Percentiles rank a stretch among this genome's conserved stretches.
Conservation (phyloP, 2,797 vertebrate genomes). For the Huso huso region DNA sequence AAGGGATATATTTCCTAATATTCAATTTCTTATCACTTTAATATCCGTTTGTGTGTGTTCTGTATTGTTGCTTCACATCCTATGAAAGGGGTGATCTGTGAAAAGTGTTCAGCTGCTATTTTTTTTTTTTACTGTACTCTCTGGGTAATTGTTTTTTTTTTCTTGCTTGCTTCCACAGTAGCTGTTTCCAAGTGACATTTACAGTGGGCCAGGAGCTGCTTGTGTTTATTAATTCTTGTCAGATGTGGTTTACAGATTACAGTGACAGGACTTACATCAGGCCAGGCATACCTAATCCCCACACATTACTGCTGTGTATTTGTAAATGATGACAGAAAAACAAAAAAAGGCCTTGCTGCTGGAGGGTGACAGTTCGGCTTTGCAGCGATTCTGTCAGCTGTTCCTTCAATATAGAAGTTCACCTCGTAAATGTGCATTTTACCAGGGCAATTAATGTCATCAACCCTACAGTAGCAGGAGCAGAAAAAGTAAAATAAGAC, state of each 20-base stretch:
- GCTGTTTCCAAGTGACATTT: slow-evolving; percentile 17
- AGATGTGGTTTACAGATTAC: slow-evolving; percentile 24
- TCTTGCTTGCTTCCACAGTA: neutral
- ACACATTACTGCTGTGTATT: neutral
- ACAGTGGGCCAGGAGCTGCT: slow-evolving; percentile 16
- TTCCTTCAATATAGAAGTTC: no score
- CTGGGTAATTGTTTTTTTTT: neutral
- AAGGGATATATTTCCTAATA: neutral
- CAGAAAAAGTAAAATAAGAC: no score
- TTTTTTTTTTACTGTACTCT: neutral
- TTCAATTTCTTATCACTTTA: neutral
- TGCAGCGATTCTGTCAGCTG: no score
- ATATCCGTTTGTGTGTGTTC: neutral
- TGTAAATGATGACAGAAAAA: neutral
- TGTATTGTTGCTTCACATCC: neutral
- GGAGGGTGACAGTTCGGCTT: no score
- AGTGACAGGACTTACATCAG: slow-evolving; percentile 20
- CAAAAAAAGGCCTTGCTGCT: neutral
- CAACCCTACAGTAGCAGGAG: no score
- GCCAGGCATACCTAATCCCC: neutral
- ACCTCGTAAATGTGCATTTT: no score
- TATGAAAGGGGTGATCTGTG: slow-evolving; percentile 14
- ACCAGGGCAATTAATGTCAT: no score
- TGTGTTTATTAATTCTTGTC: slow-evolving; percentile 33
- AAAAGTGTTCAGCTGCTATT: neutral